phyloP scores from a whole-genome alignment of 2,113 vertebrate species.

The Cervus canadensis region DNA sequence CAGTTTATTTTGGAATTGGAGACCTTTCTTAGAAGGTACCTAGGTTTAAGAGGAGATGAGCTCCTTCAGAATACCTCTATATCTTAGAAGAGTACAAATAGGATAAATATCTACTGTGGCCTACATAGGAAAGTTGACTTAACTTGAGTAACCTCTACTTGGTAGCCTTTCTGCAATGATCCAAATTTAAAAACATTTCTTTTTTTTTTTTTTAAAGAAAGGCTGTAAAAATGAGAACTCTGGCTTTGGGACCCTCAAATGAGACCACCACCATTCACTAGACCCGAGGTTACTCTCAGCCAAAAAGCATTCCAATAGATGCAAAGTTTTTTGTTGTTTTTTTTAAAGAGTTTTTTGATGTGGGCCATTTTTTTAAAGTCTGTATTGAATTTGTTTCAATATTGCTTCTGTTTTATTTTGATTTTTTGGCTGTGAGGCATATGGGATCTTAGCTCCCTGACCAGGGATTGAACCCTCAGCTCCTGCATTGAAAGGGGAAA shows the following conservation, averaged over 20 bases:
- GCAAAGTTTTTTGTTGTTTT: not conserved
- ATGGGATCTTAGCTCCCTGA: not conserved
- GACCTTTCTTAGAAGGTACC: not conserved
- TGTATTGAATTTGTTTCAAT: not conserved
- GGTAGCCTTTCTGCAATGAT: not conserved
- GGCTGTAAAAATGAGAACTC: not conserved
- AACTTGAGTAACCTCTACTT: not conserved
- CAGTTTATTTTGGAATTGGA: conserved; percentile 8
- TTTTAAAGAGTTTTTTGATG: not conserved
- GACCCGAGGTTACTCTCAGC: not conserved
- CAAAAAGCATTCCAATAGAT: not conserved
- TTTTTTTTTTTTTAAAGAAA: not conserved
- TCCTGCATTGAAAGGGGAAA: not conserved
- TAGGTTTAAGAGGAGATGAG: not conserved
- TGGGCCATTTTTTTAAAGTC: not conserved
- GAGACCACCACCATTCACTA: not conserved
- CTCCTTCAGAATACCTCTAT: conserved; percentile 6
- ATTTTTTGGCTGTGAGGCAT: not conserved
- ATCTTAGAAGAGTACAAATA: not conserved
- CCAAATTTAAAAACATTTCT: not conserved
- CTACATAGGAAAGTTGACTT: not conserved
- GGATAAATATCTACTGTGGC: not conserved
- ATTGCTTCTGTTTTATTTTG: not conserved
- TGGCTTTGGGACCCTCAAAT: not conserved
- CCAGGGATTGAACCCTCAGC: not conserved